phyloP scores from a whole-genome alignment of 2,888 invertebrate genomes.

The Ophioninae sp. region DNA sequence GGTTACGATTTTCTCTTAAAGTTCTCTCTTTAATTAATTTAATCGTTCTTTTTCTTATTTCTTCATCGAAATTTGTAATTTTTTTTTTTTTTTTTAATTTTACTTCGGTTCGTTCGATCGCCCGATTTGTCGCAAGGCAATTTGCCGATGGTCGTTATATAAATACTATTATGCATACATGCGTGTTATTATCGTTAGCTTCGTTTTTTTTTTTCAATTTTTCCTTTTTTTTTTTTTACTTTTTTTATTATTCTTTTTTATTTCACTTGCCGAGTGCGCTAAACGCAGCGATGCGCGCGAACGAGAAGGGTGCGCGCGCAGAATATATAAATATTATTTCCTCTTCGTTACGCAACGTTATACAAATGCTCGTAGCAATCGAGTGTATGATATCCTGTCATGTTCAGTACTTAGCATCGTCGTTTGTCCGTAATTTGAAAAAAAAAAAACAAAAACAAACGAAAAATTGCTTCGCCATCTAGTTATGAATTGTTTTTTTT shows the following conservation, averaged over 20 bases:
- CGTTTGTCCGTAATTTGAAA: constrained; percentile 4
- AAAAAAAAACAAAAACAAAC: constrained; percentile 28
- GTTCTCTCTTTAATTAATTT: not conserved
- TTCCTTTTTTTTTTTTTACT: constrained; percentile 8
- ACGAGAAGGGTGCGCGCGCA: constrained; percentile 44
- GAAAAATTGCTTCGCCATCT: constrained; percentile 50
- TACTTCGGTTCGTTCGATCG: constrained; percentile 27
- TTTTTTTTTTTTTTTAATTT: constrained; percentile 24
- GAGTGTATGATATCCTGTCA: not conserved
- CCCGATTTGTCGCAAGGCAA: constrained; percentile 53
- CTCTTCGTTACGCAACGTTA: constrained; percentile 27
- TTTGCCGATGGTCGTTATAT: constrained; percentile 59
- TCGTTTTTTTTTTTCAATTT: constrained; percentile 34
- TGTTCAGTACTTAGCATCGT: constrained; percentile 13
- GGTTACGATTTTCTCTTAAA: constrained; percentile 16
- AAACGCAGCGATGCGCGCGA: constrained; percentile 50
- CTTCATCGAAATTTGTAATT: not conserved
- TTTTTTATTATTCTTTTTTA: constrained; percentile 32
- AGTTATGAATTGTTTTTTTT: constrained; percentile 31
- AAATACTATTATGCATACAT: constrained; percentile 47
- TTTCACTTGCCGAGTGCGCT: constrained; percentile 30
- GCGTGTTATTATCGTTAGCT: constrained; percentile 45
- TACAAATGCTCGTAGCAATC: constrained; percentile 17
- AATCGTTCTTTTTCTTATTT: constrained; percentile 15
- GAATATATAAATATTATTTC: constrained; percentile 46